Base-by-base conservation (phyloP, 2,113 vertebrate species). In the Macheiramphus alcinus region DNA sequence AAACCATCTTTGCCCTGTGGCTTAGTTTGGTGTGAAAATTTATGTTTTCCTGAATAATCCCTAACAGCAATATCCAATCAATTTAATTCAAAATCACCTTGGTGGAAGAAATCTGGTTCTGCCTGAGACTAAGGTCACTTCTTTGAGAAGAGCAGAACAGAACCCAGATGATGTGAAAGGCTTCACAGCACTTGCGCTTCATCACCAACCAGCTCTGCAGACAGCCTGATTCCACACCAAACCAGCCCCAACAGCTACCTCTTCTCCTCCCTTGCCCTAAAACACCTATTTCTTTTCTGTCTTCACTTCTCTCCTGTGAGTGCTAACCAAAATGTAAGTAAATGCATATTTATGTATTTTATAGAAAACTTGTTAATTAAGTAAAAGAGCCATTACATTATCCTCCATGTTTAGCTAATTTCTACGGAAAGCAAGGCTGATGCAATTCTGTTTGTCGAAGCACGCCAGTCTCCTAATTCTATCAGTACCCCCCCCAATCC, bases 401-500 rank as follows among this genome's bases (percentile, higher is more conserved):
- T 7, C 10, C 23, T 25, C 8, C 10, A 43, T 25, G 63, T 80
- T 53, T 16, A 68, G 18, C 9, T 50, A 2, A 55, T 79, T 81
- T 45, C 45, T 45, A 34, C 1, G 3, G 31, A 31, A 68, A 90
- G 4, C 9, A 27, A 68, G 18, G 38, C 11, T 42, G 59, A 34
- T 52, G 16, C 4, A 52, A 13, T 31, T 45, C 23, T 45, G 4
- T 45, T 38, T 34, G 26, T 16, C 4, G 10, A 55, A 9, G 23
- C 6, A 23, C 0, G 5, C 12, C 36, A 23, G 14, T 4, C 42
- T 53, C 68, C 53, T 43, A 17, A 59, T 10, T 27, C 15, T 20
- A 11, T 16, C 10, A 27, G 6, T 11, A 75, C 1, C 1, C 12
- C 4, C 4, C 27, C 11, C 10, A 29, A 26, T 29, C 10, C 6